These are phyloP conservation scores for Nycticorax nycticorax DNA, from an alignment of 2,113 vertebrate genomes.

Conservation along the genomic window DNA sequence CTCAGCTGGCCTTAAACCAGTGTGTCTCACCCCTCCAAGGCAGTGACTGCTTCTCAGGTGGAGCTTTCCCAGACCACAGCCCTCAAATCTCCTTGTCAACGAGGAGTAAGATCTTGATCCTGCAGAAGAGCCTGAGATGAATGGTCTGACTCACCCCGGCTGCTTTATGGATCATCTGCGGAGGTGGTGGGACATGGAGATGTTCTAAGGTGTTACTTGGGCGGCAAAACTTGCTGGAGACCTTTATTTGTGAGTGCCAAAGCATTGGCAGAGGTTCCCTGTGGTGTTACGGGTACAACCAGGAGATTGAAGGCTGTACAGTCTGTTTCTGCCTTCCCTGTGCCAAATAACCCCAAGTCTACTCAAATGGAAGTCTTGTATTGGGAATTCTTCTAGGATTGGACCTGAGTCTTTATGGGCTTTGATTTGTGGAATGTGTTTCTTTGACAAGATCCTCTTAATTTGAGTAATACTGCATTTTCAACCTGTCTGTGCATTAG, in stretches of 20 bases:
- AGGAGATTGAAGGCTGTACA: background rate
- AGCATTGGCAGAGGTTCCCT: accelerated
- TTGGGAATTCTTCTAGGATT: accelerated
- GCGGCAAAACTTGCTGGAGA: accelerated
- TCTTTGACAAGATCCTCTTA: background rate
- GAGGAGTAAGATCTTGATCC: background rate
- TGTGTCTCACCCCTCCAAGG: background rate
- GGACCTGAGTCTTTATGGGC: accelerated
- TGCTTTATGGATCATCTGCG: accelerated
- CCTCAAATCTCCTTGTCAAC: background rate
- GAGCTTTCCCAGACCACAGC: background rate
- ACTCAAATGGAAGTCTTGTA: accelerated
- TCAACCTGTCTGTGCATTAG: background rate
- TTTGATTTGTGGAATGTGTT: background rate
- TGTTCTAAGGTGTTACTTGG: background rate
- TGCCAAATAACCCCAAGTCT: accelerated
- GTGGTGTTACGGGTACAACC: accelerated
- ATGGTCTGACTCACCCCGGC: accelerated
- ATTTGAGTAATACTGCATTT: background rate
- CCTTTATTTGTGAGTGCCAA: background rate
- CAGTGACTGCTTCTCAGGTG: background rate
- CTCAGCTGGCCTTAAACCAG: background rate
- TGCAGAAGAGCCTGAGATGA: background rate
- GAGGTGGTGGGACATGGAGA: background rate
- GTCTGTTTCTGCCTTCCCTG: background rate